Base-by-base conservation (phyloP, 2,113 vertebrate genomes). In the Mugil cephalus region DNA sequence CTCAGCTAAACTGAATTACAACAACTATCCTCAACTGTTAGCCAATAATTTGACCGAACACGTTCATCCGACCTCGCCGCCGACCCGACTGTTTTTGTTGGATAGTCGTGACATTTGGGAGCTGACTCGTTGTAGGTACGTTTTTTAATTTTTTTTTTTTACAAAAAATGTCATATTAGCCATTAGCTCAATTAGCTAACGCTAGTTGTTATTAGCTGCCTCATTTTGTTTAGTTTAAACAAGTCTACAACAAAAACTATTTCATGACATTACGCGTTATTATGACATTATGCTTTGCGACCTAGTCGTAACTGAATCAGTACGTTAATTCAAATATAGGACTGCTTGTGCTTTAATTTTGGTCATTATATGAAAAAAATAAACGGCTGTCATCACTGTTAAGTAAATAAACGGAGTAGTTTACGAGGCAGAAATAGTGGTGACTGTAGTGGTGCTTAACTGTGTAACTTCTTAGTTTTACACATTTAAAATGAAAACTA, bases 121-220 rank as follows among this genome's bases (percentile, higher is more conserved):
- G 12, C 69, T 38, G 56, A 35, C 42, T 42, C 36, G 39, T 6
- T 53, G 79, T 80, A 42, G 54, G 83, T 81, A 65, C 14, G 69
- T 2, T 59, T 45, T 60, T 18, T 53, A 0, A n/a, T n/a, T n/a
- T n/a, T n/a, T n/a, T n/a, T n/a, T n/a, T n/a, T n/a, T n/a, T 12
- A 1, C 17, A 12, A 18, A 58, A 43, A 36, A 19, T 1, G 60
- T 7, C 1, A 14, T 3, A 10, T 78, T 80, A 80, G 60, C 72
- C 18, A 4, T 30, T 18, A 72, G 83, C 80, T 63, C 35, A 50
- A 15, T 7, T 34, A 30, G 76, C 76, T 69, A 74, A 19, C 17
- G 71, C 40, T 61, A 48, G 36, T 34, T 67, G n/a, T 48, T 43
- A 12, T 46, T 24, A 18, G 35, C 24, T 59, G 42, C 30, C 30